Percentiles rank a stretch among this genome's conserved stretches.
phyloP scores from a whole-genome alignment of 2,888 invertebrate species.

The Apodemia hepburni region DNA sequence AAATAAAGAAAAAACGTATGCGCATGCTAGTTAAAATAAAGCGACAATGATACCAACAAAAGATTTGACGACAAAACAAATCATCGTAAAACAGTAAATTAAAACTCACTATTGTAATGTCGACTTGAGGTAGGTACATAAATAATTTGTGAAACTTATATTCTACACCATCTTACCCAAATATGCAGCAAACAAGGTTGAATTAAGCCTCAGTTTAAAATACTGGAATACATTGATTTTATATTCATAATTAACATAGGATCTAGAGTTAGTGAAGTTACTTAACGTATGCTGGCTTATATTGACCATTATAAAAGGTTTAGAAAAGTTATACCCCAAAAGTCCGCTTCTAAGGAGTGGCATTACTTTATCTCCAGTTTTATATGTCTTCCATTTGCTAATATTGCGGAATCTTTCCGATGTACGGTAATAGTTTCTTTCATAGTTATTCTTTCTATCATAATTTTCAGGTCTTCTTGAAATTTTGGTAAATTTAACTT shows the following conservation, averaged over 20 bases:
- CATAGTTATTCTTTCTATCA: constrained; percentile 34
- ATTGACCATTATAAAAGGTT: constrained; percentile 50
- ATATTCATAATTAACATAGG: constrained; percentile 27
- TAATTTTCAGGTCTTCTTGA: constrained; percentile 23
- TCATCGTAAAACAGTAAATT: no score
- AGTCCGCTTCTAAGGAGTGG: constrained; percentile 50
- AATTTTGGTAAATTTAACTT: constrained; percentile 21
- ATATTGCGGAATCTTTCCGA: constrained; percentile 53
- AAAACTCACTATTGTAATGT: no score
- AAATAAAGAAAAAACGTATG: no score
- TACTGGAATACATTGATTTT: constrained; percentile 56
- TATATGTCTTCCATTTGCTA: constrained; percentile 45
- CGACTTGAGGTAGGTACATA: no score
- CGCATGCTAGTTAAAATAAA: no score
- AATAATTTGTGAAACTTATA: neutral
- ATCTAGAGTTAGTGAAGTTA: constrained; percentile 32
- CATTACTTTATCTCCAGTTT: constrained; percentile 37
- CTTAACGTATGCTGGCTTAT: constrained; percentile 46
- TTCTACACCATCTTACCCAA: constrained; percentile 46
- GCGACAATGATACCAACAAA: no score
- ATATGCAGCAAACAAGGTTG: constrained; percentile 56
- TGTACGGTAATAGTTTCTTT: constrained; percentile 50
- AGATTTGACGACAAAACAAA: no score
- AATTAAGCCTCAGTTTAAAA: constrained; percentile 63
- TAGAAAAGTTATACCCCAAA: constrained; percentile 50